Evolutionary conservation across 2,113 vertebrate species (phyloP), one percentile per base, ranked within the genome.

Genomic region (Girardinichthys multiradiatus): DNA sequence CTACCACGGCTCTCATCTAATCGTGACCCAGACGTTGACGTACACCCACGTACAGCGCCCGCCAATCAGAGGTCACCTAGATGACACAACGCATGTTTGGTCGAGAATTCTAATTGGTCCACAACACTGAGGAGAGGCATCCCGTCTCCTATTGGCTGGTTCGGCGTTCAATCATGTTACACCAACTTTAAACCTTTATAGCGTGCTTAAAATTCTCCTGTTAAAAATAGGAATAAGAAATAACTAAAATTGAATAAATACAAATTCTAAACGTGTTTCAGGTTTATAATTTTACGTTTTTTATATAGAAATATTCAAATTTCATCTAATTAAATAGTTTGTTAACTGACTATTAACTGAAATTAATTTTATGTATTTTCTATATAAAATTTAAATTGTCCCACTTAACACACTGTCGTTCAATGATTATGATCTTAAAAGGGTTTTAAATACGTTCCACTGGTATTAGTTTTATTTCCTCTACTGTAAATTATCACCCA

Each of bases 71-170:
- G 33, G 48, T 65, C 77, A 65, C 26, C 1, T 27, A 5, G 2
- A 2, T 3, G 35, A 14, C 64, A 58, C 24, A 66, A 59, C 10
- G 31, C 35, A 82, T 35, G 15, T 11, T n/a, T 10, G 1, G 17
- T 24, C 0, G 0, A 15, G 10, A 2, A 29, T 51, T 79, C 10
- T 85, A 51, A 94, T 95, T 94, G 91, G 94, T 75, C 13, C 19
- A 81, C 1, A 81, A 61, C 14, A 27, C 85, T 93, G 90, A 91
- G 89, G 85, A 75, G 90, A 93, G 77, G 26, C 64, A 58, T 64
- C 21, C 0, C 6, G 26, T 37, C 3, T 85, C 1, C 58, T 28
- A 88, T 90, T 92, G 89, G 90, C 4, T 63, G 0, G 0, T 2
- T 2, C 0, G 4, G 24, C 39, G 1, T 85, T 79, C 87, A 84